Evolutionary conservation across 2,113 vertebrate genomes (phyloP).

Genomic region (Danio rerio): GRCz12tu NC_133188.1:31502501-31503000

Average conservation of each 20-base stretch:
- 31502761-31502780: slow-evolving; percentile 53
- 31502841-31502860: slow-evolving; percentile 38
- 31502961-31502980: not conserved
- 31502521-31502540: slow-evolving; percentile 64
- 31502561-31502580: slow-evolving; percentile 72
- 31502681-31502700: not conserved
- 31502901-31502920: not conserved
- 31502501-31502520: slow-evolving; percentile 61
- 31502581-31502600: slow-evolving; percentile 65
- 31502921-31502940: not conserved
- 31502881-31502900: slow-evolving; percentile 57
- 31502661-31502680: not conserved
- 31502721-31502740: not conserved
- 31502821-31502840: slow-evolving; percentile 36
- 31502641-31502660: not conserved
- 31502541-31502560: slow-evolving; percentile 69
- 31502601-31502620: slow-evolving; percentile 5
- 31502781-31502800: slow-evolving; percentile 61
- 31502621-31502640: not conserved
- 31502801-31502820: slow-evolving; percentile 55
- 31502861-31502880: slow-evolving; percentile 32
- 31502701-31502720: not conserved
- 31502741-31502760: slow-evolving; percentile 18
- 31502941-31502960: slow-evolving; percentile 18
- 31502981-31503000: slow-evolving; percentile 24